phyloP scores from a whole-genome alignment of 2,888 invertebrate species.

The Pristionchus arcanus region DNA sequence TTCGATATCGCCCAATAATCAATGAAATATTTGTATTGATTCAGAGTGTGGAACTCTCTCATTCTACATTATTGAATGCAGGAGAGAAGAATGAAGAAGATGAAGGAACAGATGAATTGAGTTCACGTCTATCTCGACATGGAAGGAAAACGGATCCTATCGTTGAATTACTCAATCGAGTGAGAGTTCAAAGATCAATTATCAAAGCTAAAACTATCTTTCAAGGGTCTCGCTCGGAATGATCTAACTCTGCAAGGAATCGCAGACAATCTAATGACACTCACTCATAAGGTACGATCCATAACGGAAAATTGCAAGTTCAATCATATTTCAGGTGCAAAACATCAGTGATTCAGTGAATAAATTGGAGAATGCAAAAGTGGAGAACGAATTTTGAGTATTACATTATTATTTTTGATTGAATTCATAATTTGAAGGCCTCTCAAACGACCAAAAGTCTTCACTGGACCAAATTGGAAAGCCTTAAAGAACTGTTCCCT shows the following conservation, averaged over 20 bases:
- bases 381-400: background rate
- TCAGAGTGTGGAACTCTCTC: background rate
- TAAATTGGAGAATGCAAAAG: background rate
- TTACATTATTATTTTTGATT: background rate
- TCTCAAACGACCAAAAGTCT: background rate
- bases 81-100: background rate
- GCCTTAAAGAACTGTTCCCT: slow-evolving; percentile 1
- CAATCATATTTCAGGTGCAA: background rate
- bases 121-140: background rate
- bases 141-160: slow-evolving; percentile 15
- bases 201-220: background rate
- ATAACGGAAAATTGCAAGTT: background rate
- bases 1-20: background rate
- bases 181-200: background rate
- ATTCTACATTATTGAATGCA: background rate
- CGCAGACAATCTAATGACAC: slow-evolving; percentile 8
- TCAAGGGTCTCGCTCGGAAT: slow-evolving; percentile 11
- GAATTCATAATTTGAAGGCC: background rate
- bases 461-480: background rate
- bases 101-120: background rate
- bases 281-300: background rate
- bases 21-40: background rate
- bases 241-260: slow-evolving; percentile 33
- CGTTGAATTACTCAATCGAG: slow-evolving; percentile 24
- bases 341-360: slow-evolving; percentile 29